phyloP scores from a whole-genome alignment of 2,797 vertebrate species.

The Sitta carolinensis region DNA sequence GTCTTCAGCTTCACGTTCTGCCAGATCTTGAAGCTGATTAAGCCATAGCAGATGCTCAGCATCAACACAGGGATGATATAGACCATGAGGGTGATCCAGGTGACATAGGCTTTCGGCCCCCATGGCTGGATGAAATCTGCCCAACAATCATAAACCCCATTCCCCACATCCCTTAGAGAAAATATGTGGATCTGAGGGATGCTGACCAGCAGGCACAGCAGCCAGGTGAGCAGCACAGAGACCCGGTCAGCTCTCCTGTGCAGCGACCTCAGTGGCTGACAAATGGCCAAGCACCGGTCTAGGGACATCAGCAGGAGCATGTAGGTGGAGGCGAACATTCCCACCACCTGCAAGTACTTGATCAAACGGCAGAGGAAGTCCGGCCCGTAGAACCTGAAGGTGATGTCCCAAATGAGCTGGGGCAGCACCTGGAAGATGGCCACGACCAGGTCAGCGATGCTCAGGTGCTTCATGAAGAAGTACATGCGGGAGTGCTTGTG shows the following conservation, averaged over 20 bases:
- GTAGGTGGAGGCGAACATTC: conserved; percentile 99
- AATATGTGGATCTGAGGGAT: conserved; percentile 94
- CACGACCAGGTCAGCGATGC: conserved; percentile 95
- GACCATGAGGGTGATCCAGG: conserved; percentile 94
- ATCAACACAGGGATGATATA: conserved; percentile 93
- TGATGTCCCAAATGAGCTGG: conserved; percentile 98
- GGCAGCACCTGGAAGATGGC: conserved; percentile 96
- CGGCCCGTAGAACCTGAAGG: conserved; percentile 94
- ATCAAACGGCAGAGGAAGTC: conserved; percentile 92
- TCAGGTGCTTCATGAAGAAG: conserved; percentile 98
- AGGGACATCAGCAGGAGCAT: conserved; percentile 97
- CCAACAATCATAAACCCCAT: conserved; percentile 94
- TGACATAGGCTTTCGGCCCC: conserved; percentile 94
- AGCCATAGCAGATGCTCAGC: conserved; percentile 89
- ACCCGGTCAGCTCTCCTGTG: conserved; percentile 84
- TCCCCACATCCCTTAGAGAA: conserved; percentile 86
- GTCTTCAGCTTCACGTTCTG: conserved; percentile 94
- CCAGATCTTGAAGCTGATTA: conserved; percentile 98
- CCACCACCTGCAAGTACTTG: conserved; percentile 96
- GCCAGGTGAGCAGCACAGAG: conserved; percentile 90
- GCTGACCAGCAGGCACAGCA: conserved; percentile 92
- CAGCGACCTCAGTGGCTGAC: conserved; percentile 88
- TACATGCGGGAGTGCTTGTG: conserved; percentile 94
- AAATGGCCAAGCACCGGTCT: conserved; percentile 95
- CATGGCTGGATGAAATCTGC: conserved; percentile 93